Percentiles rank a stretch among this genome's conserved stretches.
Evolutionary conservation across 1,140 invertebrate species (phyloP).

Genomic region (Radopholus similis): DNA sequence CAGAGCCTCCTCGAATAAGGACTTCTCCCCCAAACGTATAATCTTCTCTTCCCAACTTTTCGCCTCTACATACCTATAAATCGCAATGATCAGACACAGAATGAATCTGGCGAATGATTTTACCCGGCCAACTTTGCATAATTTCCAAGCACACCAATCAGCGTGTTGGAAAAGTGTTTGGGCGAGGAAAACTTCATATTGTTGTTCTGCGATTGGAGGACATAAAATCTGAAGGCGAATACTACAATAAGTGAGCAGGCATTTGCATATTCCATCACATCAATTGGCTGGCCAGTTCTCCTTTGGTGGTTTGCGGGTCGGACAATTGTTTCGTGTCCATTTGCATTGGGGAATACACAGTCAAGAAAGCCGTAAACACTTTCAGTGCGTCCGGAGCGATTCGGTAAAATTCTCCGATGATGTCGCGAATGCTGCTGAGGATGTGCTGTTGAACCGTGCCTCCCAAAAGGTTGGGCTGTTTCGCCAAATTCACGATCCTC

Average conservation of each 20-base stretch:
- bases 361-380: conserved; percentile 25
- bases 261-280: conserved; percentile 25
- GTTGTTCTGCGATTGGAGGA: conserved; percentile 1
- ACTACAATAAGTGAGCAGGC: neutral
- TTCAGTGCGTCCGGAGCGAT: conserved; percentile 1
- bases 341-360: conserved; percentile 29
- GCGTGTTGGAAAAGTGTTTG: neutral
- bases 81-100: neutral
- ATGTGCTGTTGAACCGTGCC: neutral
- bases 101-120: neutral
- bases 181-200: neutral
- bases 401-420: conserved; percentile 27
- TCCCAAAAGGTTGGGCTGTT: conserved; percentile 1
- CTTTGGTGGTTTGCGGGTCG: conserved; percentile 10
- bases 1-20: conserved; percentile 4
- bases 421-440: conserved; percentile 10
- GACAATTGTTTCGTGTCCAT: conserved; percentile 17
- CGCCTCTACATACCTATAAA: conserved; percentile 22
- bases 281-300: conserved; percentile 5
- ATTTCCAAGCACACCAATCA: neutral
- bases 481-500: conserved; percentile 17
- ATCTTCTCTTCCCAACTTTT: conserved; percentile 17
- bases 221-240: conserved; percentile 10
- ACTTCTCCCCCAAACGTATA: conserved; percentile 6
- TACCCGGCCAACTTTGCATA: conserved; percentile 2